phyloP scores from a whole-genome alignment of 2,888 invertebrate genomes.

The Leucozona laternaria region DNA sequence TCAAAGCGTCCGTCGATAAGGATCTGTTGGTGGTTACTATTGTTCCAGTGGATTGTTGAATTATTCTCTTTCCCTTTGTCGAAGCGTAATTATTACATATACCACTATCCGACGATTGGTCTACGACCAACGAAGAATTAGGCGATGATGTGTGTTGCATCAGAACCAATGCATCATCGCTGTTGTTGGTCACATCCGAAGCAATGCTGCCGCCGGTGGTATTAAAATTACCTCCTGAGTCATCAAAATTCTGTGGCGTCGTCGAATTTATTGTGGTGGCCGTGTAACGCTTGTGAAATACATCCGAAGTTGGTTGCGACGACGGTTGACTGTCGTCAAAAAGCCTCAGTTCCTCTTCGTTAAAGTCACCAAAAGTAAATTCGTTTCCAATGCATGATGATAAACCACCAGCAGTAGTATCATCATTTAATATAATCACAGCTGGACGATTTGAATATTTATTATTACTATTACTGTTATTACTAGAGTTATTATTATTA shows the following conservation, averaged over 20 bases:
- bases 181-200: conserved; percentile 77
- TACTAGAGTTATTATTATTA: conserved; percentile 66
- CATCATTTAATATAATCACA: conserved; percentile 89
- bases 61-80: conserved; percentile 35
- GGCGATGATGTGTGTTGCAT: conserved; percentile 80
- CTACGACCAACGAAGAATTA: conserved; percentile 78
- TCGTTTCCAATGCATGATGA: conserved; percentile 86
- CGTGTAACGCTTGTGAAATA: conserved; percentile 67
- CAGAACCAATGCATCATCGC: conserved; percentile 78
- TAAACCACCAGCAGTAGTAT: conserved; percentile 78
- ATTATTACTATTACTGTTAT: conserved; percentile 57
- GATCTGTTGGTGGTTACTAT: conserved; percentile 41
- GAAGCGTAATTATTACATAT: conserved; percentile 76
- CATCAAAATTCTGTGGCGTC: conserved; percentile 77
- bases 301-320: conserved; percentile 48
- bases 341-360: conserved; percentile 83
- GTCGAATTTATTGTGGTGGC: conserved; percentile 42
- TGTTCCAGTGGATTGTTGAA: conserved; percentile 64
- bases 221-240: conserved; percentile 79
- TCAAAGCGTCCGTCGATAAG: conserved; percentile 48
- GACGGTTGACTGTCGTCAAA: conserved; percentile 77
- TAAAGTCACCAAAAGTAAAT: conserved; percentile 87
- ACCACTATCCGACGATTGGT: conserved; percentile 81
- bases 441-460: conserved; percentile 85
- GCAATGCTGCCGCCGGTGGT: conserved; percentile 64